Base-by-base conservation (phyloP, 2,888 invertebrate genomes). In the Drosophila monieri region DNA sequence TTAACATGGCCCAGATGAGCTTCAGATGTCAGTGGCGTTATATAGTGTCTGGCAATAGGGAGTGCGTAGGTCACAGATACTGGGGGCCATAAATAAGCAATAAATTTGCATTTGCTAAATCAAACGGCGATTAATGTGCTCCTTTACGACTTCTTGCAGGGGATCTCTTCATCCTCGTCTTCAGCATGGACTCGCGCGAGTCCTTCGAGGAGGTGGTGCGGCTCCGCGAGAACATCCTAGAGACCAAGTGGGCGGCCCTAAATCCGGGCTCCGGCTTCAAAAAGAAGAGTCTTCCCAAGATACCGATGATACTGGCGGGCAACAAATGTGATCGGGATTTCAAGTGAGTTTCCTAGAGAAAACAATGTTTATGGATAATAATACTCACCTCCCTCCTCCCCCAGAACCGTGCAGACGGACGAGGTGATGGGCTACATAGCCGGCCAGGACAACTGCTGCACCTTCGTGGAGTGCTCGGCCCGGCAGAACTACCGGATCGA, bases 301-400 rank as follows among this genome's bases (percentile, higher is more conserved):
- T 96, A 48, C 97, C 97, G 41, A 97, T 97, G 95, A 95, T 97
- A 54, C 94, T 97, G 68, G 97, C 96, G 2, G 97, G 96, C 55
- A 97, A 97, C 91, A 97, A 97, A 92, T 95, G 95, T 91, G 97
- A 97, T 92, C 94, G 93, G 85, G 96, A 97, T 49, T 93, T 95
- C 86, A 95, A 94, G 96, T 96, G 90, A 84, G 84, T 75, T n/a
- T 12, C 8, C 3, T 9, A 14, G 23, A 37, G 9, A 18, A 10
- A 30, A 6, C 8, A 27, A 14, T 39, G 21, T 15, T 6, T 15
- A 3, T 52, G 4, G 10, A 2, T n/a, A 10, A 0, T 0, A 8
- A 3, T 9, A 21, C 1, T 30, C 10, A 41, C 32, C 3, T 1
- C 0, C 3, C 8, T n/a, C 2, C 9, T n/a, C 12, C 0, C 3